Percentiles rank a stretch among this genome's conserved stretches.
Evolutionary conservation across 2,797 vertebrate genomes (phyloP).

Genomic region (Xerus rutilus): DNA sequence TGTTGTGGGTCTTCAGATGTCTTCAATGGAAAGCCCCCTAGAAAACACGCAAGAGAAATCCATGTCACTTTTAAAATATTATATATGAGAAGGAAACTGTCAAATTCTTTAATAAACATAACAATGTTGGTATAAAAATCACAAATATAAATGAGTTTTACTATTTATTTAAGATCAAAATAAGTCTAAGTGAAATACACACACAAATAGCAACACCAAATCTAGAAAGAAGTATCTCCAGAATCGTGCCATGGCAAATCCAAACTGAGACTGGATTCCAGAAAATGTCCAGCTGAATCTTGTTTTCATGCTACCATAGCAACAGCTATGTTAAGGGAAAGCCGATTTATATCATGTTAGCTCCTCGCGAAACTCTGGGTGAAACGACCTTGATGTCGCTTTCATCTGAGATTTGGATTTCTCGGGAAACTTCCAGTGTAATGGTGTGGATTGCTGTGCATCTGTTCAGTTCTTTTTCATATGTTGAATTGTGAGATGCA

Average conservation of each 20-base stretch:
- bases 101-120: background rate
- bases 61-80: background rate
- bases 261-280: background rate
- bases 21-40: background rate
- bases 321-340: background rate
- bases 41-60: background rate
- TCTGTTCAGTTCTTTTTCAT: conserved; percentile 3
- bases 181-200: background rate
- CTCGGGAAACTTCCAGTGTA: background rate
- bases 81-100: background rate
- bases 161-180: conserved; percentile 11
- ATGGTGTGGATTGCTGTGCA: background rate
- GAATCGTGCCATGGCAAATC: background rate
- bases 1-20: background rate
- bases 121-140: background rate
- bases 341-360: conserved; percentile 10
- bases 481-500: conserved; percentile 30
- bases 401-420: conserved; percentile 26
- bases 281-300: background rate
- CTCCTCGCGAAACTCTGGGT: background rate
- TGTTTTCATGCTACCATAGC: background rate
- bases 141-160: background rate
- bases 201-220: background rate
- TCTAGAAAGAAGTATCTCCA: background rate
- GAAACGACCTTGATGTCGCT: background rate